Evolutionary conservation across 2,113 vertebrate species (phyloP).

Genomic region (Himantopus leucocephalus): DNA sequence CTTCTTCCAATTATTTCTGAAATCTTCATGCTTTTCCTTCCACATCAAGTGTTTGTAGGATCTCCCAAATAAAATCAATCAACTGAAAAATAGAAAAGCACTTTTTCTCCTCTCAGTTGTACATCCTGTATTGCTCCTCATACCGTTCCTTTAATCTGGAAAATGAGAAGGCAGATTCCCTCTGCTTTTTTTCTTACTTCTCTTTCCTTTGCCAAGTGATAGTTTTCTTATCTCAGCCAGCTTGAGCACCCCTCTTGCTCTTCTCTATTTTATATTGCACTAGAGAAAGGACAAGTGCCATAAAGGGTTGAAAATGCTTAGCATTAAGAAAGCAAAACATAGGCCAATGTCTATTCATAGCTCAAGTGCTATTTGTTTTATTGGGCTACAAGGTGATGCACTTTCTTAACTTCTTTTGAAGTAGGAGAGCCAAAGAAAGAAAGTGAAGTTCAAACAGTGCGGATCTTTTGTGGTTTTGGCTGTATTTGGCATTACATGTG

Average conservation of each 20-base stretch:
- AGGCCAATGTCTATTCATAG: neutral
- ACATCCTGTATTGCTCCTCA: neutral
- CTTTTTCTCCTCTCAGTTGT: neutral
- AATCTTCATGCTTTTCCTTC: neutral
- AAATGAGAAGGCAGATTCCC: neutral
- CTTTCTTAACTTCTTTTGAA: neutral
- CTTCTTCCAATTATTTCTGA: neutral
- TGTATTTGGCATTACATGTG: neutral
- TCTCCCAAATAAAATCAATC: neutral
- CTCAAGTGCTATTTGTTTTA: neutral
- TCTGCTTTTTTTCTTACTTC: neutral
- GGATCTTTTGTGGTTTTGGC: neutral
- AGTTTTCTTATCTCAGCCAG: neutral
- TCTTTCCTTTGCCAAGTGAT: neutral
- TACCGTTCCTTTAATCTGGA: neutral
- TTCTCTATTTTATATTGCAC: neutral
- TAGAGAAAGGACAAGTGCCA: neutral
- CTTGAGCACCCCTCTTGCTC: neutral
- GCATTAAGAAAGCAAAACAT: neutral
- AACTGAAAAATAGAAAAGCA: neutral
- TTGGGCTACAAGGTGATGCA: neutral
- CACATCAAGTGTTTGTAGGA: neutral
- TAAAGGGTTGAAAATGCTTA: neutral
- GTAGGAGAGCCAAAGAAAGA: neutral
- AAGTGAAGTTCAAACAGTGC: neutral